Evolutionary conservation across 2,888 invertebrate species (phyloP).

Genomic region (Uropetala carovei): DNA sequence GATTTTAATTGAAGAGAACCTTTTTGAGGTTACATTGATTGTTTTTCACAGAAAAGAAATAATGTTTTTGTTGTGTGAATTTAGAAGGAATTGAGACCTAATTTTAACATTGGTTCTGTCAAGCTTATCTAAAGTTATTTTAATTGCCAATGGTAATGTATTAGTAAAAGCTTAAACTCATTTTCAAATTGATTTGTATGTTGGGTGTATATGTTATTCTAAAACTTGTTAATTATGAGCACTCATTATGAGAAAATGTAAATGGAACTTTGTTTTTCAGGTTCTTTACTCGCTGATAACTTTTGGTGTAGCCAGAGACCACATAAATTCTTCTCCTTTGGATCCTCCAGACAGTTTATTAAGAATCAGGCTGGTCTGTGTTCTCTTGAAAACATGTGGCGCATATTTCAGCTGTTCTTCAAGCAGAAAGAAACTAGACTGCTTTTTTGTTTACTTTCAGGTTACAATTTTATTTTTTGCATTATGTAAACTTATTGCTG

Average conservation of each 20-base stretch:
- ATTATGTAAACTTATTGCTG: too few species aligned
- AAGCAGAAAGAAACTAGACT: constrained; percentile 92
- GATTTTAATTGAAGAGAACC: too few species aligned
- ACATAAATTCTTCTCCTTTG: constrained; percentile 80
- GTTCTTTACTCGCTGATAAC: constrained; percentile 94
- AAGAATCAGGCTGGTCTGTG: constrained; percentile 91
- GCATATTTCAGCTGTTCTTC: constrained; percentile 95
- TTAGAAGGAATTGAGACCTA: too few species aligned
- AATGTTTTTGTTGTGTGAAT: too few species aligned
- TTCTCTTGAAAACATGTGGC: constrained; percentile 94
- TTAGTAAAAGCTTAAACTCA: too few species aligned
- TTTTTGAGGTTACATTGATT: neutral
- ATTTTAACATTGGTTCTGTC: too few species aligned
- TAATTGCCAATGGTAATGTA: too few species aligned
- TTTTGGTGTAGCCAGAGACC: constrained; percentile 90
- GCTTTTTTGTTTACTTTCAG: constrained; percentile 94
- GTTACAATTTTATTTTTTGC: constrained; percentile 70
- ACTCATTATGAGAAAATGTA: too few species aligned
- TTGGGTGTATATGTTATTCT: too few species aligned
- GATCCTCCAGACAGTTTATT: constrained; percentile 95
- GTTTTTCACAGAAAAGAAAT: constrained; percentile 33
- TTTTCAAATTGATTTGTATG: too few species aligned
- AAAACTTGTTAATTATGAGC: constrained; percentile 46
- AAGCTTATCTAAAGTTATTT: too few species aligned
- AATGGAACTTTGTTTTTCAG: constrained; percentile 69